A percentile compares a stretch with the other conserved stretches of the same genome.
Conservation (phyloP, 37 sponge, comb jelly and placozoan genomes). For the Halichondria panicea region DNA sequence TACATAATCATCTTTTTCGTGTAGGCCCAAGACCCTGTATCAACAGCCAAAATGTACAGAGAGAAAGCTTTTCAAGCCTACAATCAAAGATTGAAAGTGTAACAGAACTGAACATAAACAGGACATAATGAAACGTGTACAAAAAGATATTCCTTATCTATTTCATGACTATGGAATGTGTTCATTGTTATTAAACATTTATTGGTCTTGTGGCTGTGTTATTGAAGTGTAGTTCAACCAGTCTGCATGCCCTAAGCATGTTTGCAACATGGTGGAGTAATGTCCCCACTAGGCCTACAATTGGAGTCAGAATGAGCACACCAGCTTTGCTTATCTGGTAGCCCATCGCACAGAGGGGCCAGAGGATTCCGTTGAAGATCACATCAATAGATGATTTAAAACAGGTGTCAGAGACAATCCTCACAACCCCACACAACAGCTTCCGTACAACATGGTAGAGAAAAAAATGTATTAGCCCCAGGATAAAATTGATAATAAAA, state of each 20-base stretch:
- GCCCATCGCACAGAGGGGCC: conserved; percentile 9
- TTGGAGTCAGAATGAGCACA: conserved; percentile 9
- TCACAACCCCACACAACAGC: conserved; percentile 33
- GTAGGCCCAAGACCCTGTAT: conserved; percentile 1
- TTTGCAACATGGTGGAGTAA: not conserved
- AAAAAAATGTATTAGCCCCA: conserved; percentile 14
- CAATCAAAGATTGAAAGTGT: not conserved
- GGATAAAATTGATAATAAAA: conserved; percentile 23
- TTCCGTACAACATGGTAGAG: conserved; percentile 24
- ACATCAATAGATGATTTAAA: conserved; percentile 8
- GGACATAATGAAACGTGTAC: not conserved
- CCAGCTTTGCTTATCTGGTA: conserved; percentile 7
- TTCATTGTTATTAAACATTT: not conserved
- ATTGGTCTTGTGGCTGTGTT: not conserved
- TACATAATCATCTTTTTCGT: too few species aligned
- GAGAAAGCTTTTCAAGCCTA: not conserved
- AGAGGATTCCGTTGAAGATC: conserved; percentile 34
- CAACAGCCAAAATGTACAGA: not conserved
- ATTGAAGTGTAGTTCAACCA: conserved; percentile 4
- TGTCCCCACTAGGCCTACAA: conserved; percentile 3
- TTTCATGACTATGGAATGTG: not conserved
- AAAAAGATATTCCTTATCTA: not conserved
- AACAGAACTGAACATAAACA: not conserved
- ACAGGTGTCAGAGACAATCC: conserved; percentile 13
- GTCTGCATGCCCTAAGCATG: conserved; percentile 10